Evolutionary conservation across 2,888 invertebrate genomes (phyloP).

Genomic region (Phragmatobia fuliginosa): DNA sequence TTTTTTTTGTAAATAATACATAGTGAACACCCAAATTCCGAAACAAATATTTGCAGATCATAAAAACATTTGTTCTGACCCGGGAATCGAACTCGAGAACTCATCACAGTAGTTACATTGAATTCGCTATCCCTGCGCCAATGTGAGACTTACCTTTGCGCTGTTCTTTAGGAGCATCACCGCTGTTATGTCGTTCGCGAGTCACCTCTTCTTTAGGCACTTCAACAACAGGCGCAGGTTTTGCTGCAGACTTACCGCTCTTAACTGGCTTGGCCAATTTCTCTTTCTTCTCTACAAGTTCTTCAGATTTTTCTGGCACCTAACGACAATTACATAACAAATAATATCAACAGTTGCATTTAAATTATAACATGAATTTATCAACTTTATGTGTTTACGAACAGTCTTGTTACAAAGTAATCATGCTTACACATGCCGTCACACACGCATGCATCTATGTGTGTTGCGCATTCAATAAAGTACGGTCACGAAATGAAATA

Average conservation of each 20-base stretch:
- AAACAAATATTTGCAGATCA: no score
- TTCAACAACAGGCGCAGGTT: constrained; percentile 59
- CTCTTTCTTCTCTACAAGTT: constrained; percentile 72
- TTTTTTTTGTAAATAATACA: no score
- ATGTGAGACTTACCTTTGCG: constrained; percentile 68
- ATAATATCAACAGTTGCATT: constrained; percentile 8
- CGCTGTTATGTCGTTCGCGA: constrained; percentile 66
- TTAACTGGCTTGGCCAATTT: constrained; percentile 66
- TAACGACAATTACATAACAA: constrained; percentile 36
- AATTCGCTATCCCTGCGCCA: background rate
- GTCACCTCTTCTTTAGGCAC: constrained; percentile 65
- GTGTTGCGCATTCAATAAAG: constrained; percentile 24
- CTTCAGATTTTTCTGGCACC: constrained; percentile 74
- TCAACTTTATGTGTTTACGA: constrained; percentile 19
- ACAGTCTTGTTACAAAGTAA: constrained; percentile 32
- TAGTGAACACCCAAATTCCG: no score
- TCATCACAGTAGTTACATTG: no score
- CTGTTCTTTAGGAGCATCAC: constrained; percentile 77
- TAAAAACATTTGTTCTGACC: no score
- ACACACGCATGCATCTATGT: constrained; percentile 35
- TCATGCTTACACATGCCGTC: constrained; percentile 39
- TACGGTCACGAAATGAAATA: constrained; percentile 31
- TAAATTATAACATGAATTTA: constrained; percentile 39
- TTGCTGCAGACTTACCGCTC: constrained; percentile 53
- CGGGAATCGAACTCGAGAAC: no score